phyloP scores from a whole-genome alignment of 2,888 invertebrate genomes.

The Amorpha juglandis region DNA sequence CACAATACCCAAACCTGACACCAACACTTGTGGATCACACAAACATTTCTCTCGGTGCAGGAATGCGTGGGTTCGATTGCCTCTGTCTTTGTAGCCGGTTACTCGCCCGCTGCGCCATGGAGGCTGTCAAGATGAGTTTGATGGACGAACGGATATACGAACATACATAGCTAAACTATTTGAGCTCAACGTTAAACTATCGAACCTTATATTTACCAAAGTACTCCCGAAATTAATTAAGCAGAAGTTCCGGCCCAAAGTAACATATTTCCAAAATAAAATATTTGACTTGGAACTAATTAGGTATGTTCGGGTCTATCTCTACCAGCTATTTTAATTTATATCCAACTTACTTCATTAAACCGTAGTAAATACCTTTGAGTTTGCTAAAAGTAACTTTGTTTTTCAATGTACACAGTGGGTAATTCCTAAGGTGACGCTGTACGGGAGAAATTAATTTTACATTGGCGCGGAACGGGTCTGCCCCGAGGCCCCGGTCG shows the following conservation, averaged over 20 bases:
- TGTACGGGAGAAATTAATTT: slow-evolving; percentile 61
- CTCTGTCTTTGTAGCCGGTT: no score
- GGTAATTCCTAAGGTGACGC: slow-evolving; percentile 29
- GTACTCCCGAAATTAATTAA: not conserved
- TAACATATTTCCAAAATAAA: not conserved
- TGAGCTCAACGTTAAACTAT: no score
- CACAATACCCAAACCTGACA: no score
- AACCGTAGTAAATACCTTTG: slow-evolving; percentile 4
- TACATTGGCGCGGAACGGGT: slow-evolving; percentile 46
- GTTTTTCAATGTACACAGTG: slow-evolving; percentile 22
- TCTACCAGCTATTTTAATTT: not conserved
- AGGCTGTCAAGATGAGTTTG: no score
- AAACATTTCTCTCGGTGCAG: no score
- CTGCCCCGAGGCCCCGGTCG: slow-evolving; percentile 38
- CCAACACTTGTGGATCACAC: no score
- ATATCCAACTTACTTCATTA: slow-evolving; percentile 7
- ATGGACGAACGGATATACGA: no score
- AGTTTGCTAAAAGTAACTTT: slow-evolving; percentile 22
- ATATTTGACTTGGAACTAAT: not conserved
- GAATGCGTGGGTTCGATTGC: no score
- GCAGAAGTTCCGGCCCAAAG: not conserved
- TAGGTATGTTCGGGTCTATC: not conserved
- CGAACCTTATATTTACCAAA: not conserved
- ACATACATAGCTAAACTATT: no score
- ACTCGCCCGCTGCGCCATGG: no score